These are phyloP conservation scores for Cheracebus regulus DNA, from an alignment of 2,797 vertebrate species.

Conservation along the genomic window DNA sequence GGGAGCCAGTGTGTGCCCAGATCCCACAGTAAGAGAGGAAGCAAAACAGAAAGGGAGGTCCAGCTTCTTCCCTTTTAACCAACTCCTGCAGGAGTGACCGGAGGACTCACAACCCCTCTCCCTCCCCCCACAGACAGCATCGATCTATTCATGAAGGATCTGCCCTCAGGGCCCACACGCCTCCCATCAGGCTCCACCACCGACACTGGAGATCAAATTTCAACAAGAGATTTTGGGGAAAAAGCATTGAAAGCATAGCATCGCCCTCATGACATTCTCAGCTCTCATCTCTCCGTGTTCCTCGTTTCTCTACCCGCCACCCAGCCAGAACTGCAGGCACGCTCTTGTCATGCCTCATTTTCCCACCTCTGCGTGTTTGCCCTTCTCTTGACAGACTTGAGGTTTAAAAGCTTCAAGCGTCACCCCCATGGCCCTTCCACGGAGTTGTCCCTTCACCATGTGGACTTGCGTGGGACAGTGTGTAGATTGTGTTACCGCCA, in stretches of 20 bases:
- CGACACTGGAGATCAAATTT: neutral
- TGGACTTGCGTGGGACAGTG: neutral
- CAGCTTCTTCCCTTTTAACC: neutral
- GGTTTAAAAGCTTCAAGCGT: neutral
- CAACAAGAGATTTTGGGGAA: too few species aligned
- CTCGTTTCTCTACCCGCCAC: fast-evolving
- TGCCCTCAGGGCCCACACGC: too few species aligned
- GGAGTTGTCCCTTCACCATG: neutral
- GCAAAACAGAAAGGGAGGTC: too few species aligned
- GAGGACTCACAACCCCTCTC: neutral
- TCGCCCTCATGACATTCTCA: too few species aligned
- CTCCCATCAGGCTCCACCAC: neutral
- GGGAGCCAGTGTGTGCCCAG: too few species aligned
- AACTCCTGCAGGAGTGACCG: too few species aligned
- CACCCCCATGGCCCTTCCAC: neutral
- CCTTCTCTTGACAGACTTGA: neutral
- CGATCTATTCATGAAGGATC: neutral
- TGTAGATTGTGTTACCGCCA: neutral
- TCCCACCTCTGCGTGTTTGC: neutral
- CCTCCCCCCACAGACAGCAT: neutral
- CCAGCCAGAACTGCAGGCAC: neutral
- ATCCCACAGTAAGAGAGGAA: neutral
- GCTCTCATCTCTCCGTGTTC: neutral
- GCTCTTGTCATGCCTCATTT: neutral
- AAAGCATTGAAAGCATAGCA: neutral